Percentiles rank a stretch among this genome's conserved stretches.
Evolutionary conservation across 2,113 vertebrate genomes (phyloP).

Genomic region (Lontra canadensis): DNA sequence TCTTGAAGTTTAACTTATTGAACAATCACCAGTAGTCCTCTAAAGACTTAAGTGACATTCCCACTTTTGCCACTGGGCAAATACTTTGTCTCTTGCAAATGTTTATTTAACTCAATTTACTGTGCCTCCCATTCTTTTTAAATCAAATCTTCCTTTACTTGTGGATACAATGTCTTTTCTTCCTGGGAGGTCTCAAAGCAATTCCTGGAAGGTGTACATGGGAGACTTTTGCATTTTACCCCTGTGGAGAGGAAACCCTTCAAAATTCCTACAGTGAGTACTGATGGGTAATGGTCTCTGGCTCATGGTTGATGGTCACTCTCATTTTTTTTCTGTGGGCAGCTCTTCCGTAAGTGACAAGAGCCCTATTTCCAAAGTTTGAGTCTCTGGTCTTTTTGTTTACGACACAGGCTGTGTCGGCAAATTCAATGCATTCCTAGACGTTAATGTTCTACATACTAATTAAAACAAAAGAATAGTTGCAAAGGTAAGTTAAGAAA

Average conservation of each 20-base stretch:
- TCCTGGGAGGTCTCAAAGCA: neutral
- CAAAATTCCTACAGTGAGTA: neutral
- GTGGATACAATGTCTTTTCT: neutral
- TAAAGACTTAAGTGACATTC: neutral
- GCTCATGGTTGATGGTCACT: neutral
- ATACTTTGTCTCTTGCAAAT: neutral
- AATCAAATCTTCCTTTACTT: neutral
- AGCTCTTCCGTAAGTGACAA: neutral
- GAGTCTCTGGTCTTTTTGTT: neutral
- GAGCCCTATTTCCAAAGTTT: neutral
- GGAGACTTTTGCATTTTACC: neutral
- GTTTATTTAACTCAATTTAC: neutral
- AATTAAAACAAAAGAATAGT: neutral
- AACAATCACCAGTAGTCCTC: neutral
- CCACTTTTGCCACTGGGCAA: neutral
- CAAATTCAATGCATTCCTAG: neutral
- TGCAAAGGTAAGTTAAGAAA: neutral
- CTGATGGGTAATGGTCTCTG: neutral
- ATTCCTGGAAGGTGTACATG: neutral
- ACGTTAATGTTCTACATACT: neutral
- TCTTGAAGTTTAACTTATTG: neutral
- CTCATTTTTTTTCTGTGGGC: neutral
- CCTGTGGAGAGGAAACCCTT: neutral
- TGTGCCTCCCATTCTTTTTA: neutral
- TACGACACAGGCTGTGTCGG: neutral